phyloP scores from a whole-genome alignment of 2,113 vertebrate species.

The Corythaixoides concolor region DNA sequence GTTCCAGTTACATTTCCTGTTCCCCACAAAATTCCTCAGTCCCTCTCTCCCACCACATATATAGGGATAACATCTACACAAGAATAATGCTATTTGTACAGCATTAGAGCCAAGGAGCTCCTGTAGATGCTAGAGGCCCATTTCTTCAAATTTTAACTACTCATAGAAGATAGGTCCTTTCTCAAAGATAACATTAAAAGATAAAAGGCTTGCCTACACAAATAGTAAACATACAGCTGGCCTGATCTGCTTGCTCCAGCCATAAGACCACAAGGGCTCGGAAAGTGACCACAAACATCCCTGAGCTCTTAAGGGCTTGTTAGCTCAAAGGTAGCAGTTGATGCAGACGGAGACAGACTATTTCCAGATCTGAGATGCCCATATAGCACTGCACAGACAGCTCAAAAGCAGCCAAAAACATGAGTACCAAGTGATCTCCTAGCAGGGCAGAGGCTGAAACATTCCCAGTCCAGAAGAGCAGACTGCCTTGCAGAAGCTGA shows the following conservation, averaged over 20 bases:
- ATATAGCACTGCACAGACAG: fast-evolving
- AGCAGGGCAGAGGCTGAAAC: background rate
- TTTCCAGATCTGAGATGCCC: background rate
- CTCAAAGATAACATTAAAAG: background rate
- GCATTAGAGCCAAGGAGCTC: background rate
- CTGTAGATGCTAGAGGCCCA: background rate
- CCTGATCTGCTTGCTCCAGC: background rate
- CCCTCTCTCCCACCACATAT: no score
- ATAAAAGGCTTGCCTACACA: background rate
- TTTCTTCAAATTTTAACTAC: fast-evolving
- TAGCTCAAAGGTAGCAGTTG: background rate
- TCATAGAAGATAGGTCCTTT: background rate
- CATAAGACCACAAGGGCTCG: background rate
- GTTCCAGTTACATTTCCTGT: background rate
- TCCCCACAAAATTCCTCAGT: background rate
- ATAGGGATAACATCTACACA: background rate
- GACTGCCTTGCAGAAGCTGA: fast-evolving
- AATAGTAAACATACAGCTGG: background rate
- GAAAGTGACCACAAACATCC: background rate
- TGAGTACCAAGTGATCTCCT: fast-evolving
- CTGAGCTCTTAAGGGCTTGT: background rate
- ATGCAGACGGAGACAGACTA: background rate
- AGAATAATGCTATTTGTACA: background rate
- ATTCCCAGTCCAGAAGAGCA: background rate
- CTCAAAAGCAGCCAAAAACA: background rate